phyloP scores from a whole-genome alignment of 2,113 vertebrate genomes.

The Hymenochirus boettgeri region DNA sequence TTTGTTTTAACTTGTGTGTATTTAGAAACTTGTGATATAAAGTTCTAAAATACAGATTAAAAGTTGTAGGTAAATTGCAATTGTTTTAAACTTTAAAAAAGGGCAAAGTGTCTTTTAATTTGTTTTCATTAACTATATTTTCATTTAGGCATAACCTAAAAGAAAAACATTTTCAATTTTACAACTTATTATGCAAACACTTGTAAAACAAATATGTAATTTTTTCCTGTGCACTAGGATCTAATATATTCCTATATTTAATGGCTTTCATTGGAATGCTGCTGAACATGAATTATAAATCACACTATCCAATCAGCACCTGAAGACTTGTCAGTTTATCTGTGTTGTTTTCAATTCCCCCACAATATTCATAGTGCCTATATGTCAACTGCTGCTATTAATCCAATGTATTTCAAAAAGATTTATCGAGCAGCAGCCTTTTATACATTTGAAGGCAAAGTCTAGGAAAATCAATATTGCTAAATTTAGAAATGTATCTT shows the following conservation, averaged over 20 bases:
- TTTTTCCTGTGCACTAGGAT: not conserved
- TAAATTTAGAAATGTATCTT: not conserved
- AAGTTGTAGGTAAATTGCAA: too few species aligned
- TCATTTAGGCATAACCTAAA: too few species aligned
- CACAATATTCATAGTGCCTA: constrained; percentile 1
- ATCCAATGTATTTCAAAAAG: constrained; percentile 2
- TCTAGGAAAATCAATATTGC: not conserved
- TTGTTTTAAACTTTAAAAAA: too few species aligned
- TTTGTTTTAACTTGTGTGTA: too few species aligned
- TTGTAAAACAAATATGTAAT: not conserved
- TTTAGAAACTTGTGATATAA: too few species aligned
- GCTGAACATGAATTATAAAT: constrained; percentile 13
- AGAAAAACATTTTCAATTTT: too few species aligned
- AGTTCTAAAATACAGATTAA: too few species aligned
- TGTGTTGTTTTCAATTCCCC: constrained; percentile 1
- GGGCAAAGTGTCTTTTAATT: too few species aligned
- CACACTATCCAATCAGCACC: not conserved
- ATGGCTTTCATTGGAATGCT: not conserved
- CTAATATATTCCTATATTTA: not conserved
- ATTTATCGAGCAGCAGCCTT: not conserved
- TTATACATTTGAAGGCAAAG: not conserved
- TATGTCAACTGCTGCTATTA: not conserved
- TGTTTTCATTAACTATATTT: too few species aligned
- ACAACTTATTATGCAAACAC: too few species aligned
- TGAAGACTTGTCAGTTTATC: constrained; percentile 18